Evolutionary conservation across 2,888 invertebrate genomes (phyloP).

Genomic region (Drosophila cognata): DNA sequence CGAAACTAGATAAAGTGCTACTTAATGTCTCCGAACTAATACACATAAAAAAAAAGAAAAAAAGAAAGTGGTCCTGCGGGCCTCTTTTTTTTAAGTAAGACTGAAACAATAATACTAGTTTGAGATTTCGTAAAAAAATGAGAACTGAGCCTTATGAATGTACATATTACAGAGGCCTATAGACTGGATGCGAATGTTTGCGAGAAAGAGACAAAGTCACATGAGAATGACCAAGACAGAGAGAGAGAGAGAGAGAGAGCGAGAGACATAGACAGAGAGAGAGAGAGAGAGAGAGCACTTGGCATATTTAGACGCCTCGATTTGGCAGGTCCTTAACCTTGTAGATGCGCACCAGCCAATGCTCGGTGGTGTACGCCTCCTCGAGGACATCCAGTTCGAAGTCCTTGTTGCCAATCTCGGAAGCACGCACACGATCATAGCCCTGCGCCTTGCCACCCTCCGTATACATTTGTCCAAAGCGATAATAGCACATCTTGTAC

Average conservation of each 20-base stretch:
- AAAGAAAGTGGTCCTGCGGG: neutral
- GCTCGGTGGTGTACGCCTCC: conserved; percentile 99
- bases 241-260: neutral
- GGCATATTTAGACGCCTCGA: conserved; percentile 89
- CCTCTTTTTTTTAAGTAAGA: neutral
- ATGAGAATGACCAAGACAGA: neutral
- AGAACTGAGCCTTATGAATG: conserved; percentile 48
- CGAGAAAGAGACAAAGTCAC: conserved; percentile 23
- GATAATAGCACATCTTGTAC: conserved; percentile 99
- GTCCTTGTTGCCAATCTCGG: conserved; percentile 99
- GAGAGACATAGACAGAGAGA: neutral
- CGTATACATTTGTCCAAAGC: conserved; percentile 97
- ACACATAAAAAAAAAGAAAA: conserved; percentile 3
- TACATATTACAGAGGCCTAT: conserved; percentile 35
- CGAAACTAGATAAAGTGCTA: conserved; percentile 7
- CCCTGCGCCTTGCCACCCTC: conserved; percentile 98
- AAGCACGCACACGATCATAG: conserved; percentile 97
- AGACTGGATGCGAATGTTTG: conserved; percentile 27
- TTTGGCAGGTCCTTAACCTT: conserved; percentile 98
- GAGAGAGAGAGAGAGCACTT: neutral
- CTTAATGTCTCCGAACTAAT: conserved; percentile 5
- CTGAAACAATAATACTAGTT: conserved; percentile 42
- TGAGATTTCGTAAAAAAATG: conserved; percentile 24
- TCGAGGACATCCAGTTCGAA: conserved; percentile 99
- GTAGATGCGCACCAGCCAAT: conserved; percentile 99